These are phyloP conservation scores for Ptychochromis oligacanthus DNA, from an alignment of 2,113 vertebrate species.

Conservation along the genomic window DNA sequence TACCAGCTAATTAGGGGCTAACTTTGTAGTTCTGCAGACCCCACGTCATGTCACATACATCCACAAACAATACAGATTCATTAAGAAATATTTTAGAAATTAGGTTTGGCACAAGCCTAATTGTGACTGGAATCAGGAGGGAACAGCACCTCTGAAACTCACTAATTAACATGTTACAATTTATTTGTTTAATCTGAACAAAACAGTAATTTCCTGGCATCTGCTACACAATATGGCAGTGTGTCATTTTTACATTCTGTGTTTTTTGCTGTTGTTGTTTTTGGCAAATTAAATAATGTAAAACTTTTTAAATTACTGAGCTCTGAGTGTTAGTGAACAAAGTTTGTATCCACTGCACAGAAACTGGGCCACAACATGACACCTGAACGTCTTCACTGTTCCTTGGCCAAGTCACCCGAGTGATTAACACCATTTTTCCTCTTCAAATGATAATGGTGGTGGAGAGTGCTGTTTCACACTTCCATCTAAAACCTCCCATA, in stretches of 20 bases:
- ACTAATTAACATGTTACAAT: not conserved
- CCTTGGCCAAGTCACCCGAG: too few relatives aligned
- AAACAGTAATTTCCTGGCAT: not conserved
- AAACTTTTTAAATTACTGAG: not conserved
- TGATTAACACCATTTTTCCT: too few relatives aligned
- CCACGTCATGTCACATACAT: not conserved
- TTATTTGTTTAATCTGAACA: not conserved
- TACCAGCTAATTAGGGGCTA: not conserved
- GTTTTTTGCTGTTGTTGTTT: not conserved
- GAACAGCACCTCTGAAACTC: not conserved
- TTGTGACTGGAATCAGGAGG: not conserved
- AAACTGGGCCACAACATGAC: not conserved
- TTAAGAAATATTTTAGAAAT: not conserved
- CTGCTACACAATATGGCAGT: not conserved
- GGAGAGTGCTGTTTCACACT: too few relatives aligned
- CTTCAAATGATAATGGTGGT: too few relatives aligned
- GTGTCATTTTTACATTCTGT: not conserved
- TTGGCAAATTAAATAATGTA: not conserved
- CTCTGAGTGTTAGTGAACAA: not conserved
- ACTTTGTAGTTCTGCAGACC: not conserved
- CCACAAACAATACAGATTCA: not conserved
- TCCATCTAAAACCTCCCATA: too few relatives aligned
- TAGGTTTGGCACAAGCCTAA: not conserved
- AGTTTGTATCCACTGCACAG: not conserved
- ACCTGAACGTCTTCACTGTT: too few relatives aligned